Evolutionary conservation across 1,140 invertebrate genomes (phyloP).

Genomic region (Spodoptera litura): DNA sequence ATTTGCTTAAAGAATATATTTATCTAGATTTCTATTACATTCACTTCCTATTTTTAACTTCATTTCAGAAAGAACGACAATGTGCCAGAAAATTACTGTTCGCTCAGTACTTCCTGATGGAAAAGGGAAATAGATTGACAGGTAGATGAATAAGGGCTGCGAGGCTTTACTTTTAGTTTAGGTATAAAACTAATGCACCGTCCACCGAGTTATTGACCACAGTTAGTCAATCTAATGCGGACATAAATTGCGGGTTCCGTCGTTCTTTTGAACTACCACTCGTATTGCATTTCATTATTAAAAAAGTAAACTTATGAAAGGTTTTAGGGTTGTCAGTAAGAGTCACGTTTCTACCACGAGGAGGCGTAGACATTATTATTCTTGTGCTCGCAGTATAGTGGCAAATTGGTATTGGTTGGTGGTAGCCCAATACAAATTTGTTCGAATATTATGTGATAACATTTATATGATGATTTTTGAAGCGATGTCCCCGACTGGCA

Average conservation of each 20-base stretch:
- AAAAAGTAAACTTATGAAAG: constrained; percentile 67
- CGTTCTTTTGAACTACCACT: constrained; percentile 71
- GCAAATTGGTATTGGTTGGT: too few relatives aligned
- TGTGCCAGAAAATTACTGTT: background rate
- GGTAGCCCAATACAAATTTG: too few relatives aligned
- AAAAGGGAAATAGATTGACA: constrained; percentile 24
- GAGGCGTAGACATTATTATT: background rate
- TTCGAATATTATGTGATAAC: too few relatives aligned
- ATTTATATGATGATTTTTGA: too few relatives aligned
- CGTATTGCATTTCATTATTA: constrained; percentile 77
- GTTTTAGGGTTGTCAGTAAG: constrained; percentile 51
- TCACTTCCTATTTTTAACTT: too few relatives aligned
- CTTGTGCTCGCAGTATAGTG: too few relatives aligned
- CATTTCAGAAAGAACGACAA: too few relatives aligned
- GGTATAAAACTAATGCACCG: constrained; percentile 45
- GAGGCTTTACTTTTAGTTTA: constrained; percentile 21
- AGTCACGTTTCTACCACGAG: background rate
- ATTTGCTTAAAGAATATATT: too few relatives aligned
- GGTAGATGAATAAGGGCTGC: constrained; percentile 55
- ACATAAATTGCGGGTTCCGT: constrained; percentile 71
- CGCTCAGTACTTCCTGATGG: background rate
- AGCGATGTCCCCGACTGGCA: too few relatives aligned
- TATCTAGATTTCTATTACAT: too few relatives aligned
- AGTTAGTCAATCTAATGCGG: constrained; percentile 72
- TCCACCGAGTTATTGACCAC: constrained; percentile 69